Evolutionary conservation across 1,140 invertebrate species (phyloP), one percentile per base, ranked within the genome.

Genomic region (Drosophila bocki): DNA sequence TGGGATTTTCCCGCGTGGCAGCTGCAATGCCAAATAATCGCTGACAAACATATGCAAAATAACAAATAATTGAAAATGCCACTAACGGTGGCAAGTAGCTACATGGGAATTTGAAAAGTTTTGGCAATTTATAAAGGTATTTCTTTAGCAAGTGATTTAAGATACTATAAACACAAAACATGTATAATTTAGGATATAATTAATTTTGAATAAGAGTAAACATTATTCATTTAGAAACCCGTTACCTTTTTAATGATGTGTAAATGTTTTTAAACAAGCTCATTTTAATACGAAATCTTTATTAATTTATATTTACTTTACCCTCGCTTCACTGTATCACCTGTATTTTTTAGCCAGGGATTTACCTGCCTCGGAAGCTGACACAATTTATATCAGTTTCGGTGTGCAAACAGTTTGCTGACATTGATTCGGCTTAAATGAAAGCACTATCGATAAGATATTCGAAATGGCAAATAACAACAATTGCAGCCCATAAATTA

Each of bases 1-100:
- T 82, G 78, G 65, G 79, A 82, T 86, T 81, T 85, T 72, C 54
- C 17, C 82, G 60, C 62, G 64, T 82, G 78, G 74, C 82, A 81
- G 68, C 82, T 78, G 82, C 78, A 78, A 84, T 77, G 79, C 79
- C 81, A 82, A 74, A 78, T 74, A 81, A 81, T 56, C 64, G 48
- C 61, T 41, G 58, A n/a, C 71, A 78, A 78, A 57, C 64, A 69
- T 75, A 71, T 75, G 67, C 68, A 75, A 84, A 72, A 68, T 60
- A 72, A 47, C 71, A 80, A 77, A 81, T 81, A 78, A 84, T 64
- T 72, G 68, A 77, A 82, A 74, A 59, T 59, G 58, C 61, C 48
- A 64, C 17, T 59, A 26, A 80, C 51, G 41, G 44, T 61, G 59
- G 56, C 53, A 72, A 68, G 58, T 47, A 12, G 17, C 58, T 63